Percentiles rank a stretch among this genome's conserved stretches.
phyloP scores from a whole-genome alignment of 2,113 vertebrate genomes.

The Dasyprocta punctata region DNA sequence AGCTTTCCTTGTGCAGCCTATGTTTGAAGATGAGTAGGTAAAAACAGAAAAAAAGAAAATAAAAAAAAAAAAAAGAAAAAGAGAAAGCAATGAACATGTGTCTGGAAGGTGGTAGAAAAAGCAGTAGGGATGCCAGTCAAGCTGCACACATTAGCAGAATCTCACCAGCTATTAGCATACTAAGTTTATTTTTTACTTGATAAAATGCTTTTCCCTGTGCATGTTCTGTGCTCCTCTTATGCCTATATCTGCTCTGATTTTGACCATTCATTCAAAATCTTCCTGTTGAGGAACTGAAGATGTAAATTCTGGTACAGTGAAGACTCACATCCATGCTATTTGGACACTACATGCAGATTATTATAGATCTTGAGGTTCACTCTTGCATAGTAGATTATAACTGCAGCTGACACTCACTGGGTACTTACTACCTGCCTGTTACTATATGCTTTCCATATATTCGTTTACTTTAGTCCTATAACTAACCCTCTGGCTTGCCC shows the following conservation, averaged over 20 bases:
- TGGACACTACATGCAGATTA: not conserved
- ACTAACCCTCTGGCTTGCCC: not conserved
- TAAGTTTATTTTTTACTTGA: not conserved
- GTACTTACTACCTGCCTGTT: not conserved
- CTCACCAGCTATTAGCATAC: not conserved
- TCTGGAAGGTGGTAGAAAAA: not conserved
- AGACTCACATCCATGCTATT: not conserved
- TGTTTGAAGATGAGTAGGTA: not conserved
- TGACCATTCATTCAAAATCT: not conserved
- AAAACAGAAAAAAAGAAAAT: not conserved
- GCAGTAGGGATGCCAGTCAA: not conserved
- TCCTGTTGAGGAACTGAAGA: not conserved
- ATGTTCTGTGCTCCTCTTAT: not conserved
- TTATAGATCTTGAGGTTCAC: not conserved
- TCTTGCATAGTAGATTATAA: not conserved
- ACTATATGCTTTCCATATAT: not conserved
- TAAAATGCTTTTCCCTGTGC: not conserved
- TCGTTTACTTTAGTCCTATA: not conserved
- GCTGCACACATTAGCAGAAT: too few species aligned
- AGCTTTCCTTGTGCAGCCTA: not conserved
- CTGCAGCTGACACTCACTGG: not conserved
- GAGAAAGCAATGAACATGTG: not conserved
- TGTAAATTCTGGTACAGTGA: not conserved
- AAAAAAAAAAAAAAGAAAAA: too few species aligned
- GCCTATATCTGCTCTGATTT: too few species aligned